Percentiles rank a stretch among this genome's conserved stretches.
These are phyloP conservation scores for Lymantria monacha DNA, from an alignment of 2,888 invertebrate genomes.

Conservation along the genomic window DNA sequence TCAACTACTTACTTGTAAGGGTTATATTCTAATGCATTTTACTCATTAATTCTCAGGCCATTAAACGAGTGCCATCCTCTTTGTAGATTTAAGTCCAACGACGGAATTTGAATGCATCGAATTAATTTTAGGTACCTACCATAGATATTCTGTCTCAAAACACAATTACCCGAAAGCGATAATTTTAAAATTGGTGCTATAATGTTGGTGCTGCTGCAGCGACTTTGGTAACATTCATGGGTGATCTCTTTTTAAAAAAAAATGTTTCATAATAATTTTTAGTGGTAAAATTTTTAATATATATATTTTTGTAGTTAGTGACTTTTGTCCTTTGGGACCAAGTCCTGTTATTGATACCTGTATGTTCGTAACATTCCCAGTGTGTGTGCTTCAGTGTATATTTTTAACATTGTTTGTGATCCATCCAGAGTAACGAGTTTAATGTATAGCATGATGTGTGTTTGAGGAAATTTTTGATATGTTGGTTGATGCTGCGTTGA, in stretches of 20 bases:
- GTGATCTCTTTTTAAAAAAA: conserved; percentile 78
- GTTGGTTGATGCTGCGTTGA: conserved; percentile 55
- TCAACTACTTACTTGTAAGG: conserved; percentile 49
- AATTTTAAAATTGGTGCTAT: conserved; percentile 55
- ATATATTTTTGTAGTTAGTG: conserved; percentile 70
- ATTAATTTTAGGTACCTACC: conserved; percentile 48
- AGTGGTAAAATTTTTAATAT: conserved; percentile 44
- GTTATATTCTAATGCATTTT: conserved; percentile 78
- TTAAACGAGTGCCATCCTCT: conserved; percentile 80
- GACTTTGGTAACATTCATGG: conserved; percentile 58
- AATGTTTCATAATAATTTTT: conserved; percentile 44
- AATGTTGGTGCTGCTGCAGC: conserved; percentile 63
- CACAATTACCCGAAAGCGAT: conserved; percentile 35
- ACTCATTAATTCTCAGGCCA: conserved; percentile 81
- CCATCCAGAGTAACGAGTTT: conserved; percentile 73
- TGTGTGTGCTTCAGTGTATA: conserved; percentile 75
- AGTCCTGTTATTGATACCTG: conserved; percentile 74
- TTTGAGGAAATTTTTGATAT: conserved; percentile 52
- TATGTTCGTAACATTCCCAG: conserved; percentile 79
- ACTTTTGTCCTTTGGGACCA: conserved; percentile 29
- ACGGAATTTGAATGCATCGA: conserved; percentile 62
- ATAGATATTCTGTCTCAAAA: conserved; percentile 35
- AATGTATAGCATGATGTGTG: conserved; percentile 77
- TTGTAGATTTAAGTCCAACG: conserved; percentile 72
- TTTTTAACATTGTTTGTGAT: conserved; percentile 77